Evolutionary conservation across 2,888 invertebrate genomes (phyloP), one percentile per base, ranked within the genome.

Genomic region (Microplitis manilae): DNA sequence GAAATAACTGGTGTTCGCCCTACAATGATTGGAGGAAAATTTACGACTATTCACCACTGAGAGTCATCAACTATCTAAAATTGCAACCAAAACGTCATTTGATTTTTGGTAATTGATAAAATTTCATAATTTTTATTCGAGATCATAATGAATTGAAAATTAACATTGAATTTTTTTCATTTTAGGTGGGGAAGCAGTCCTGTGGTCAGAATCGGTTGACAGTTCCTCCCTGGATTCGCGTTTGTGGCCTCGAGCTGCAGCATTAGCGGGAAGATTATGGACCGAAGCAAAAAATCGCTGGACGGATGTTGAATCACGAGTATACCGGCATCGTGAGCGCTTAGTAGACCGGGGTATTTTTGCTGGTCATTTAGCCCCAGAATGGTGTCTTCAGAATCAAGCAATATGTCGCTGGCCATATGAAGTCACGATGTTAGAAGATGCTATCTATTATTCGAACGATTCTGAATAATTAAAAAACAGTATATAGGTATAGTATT

Each of bases 11-110:
- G 97, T 97, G 97, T 87, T 93, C 96, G 0, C 97, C 97, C 0
- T 97, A 96, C 90, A 96, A 95, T 84, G 95, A 96, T 2, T 97
- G 97, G 97, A 96, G 97, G 89, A 94, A 93, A 85, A 93, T 96
- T 0, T 97, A 97, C 84, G 93, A 94, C 41, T 96, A 96, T 88
- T 94, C 93, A 80, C 94, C 94, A 0, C 90, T 91, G 30, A 85
- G 87, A 7, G 93, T 96, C 79, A 76, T 90, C 17, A 82, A 80
- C 20, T 80, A 84, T 5, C 84, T 87, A 40, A 83, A 84, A 41
- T 82, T 85, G 1, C 90, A 91, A 1, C 82, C 90, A 15, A 89
- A 92, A 80, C 90, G 90, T 40, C 87, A 92, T 64, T 92, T 92
- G 78, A 89, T 93, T 78, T 86, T 93, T 70, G 94, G 93, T 92